Evolutionary conservation across 2,797 vertebrate species (phyloP), one percentile per base, ranked within the genome.

Genomic region (Micropoecilia bifurca): DNA sequence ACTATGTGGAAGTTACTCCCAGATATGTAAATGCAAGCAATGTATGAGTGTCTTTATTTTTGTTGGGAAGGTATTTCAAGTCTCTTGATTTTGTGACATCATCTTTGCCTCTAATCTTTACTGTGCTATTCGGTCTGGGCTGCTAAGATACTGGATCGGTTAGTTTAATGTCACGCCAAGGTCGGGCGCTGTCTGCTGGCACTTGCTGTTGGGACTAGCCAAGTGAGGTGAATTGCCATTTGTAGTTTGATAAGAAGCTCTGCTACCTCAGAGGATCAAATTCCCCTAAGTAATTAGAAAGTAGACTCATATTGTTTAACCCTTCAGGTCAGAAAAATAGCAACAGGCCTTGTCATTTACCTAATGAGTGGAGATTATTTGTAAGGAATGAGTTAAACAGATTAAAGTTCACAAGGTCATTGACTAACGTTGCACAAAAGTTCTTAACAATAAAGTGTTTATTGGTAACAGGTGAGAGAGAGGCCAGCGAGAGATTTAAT

Each of bases 401-500:
- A 82, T 18, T 59, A 30, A 41, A 33, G 81, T 71, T 22, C n/a
- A 12, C 4, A 1, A 25, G 46, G 46, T 82, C 83, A 66, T 6
- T 0, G 36, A 80, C 76, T 85, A 85, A 90, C 76, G 75, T 53
- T 80, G 75, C 55, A 66, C 50, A 45, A 39, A 33, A 61, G 79
- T 71, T 80, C 80, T 83, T 63, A 76, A 66, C 80, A 80, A 85
- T 84, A 77, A 80, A 84, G 85, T 91, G 81, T 93, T 94, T 89
- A 91, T 92, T 88, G 73, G 89, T 57, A 88, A 88, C 92, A 94
- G 92, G 91, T 93, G 92, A 94, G 25, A 74, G 46, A 84, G 87
- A 83, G 89, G 90, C 76, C 85, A 75, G 78, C 71, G 74, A 69
- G 80, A 80, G 88, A 83, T 94, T 92, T 87, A 68, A 91, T 95